A percentile compares a stretch with the other conserved stretches of the same genome.
phyloP scores from a whole-genome alignment of 2,888 invertebrate species.

The Ypsolopha sequella region DNA sequence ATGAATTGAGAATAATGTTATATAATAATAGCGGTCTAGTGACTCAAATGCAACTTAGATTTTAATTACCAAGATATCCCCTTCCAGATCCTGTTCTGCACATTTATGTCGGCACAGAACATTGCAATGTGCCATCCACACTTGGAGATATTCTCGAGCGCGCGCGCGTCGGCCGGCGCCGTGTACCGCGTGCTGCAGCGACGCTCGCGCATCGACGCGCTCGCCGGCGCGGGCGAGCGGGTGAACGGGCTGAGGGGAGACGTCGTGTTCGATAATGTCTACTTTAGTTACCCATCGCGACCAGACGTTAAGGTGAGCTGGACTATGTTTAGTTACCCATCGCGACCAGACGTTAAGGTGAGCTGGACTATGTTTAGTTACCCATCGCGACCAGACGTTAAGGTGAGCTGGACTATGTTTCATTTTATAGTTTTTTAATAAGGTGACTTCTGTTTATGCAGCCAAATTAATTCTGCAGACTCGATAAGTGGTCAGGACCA shows the following conservation, averaged over 20 bases:
- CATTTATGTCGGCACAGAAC: conserved; percentile 82
- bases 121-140: conserved; percentile 82
- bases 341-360: conserved; percentile 79
- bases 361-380: conserved; percentile 75
- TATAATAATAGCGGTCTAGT: background rate
- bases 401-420: conserved; percentile 71
- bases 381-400: conserved; percentile 81
- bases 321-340: conserved; percentile 83
- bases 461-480: too few species aligned
- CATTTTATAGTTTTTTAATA: too few species aligned
- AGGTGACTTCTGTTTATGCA: too few species aligned
- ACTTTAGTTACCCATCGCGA: conserved; percentile 84
- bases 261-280: conserved; percentile 76
- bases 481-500: too few species aligned
- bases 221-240: conserved; percentile 47
- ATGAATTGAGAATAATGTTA: background rate
- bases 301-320: conserved; percentile 74
- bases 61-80: background rate
- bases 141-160: conserved; percentile 78
- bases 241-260: conserved; percentile 72
- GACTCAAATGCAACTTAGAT: background rate
- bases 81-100: conserved; percentile 78
- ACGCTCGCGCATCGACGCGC: conserved; percentile 33
- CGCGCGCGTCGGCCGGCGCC: conserved; percentile 78
- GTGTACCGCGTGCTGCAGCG: conserved; percentile 80